Evolutionary conservation across 2,888 invertebrate genomes (phyloP).

Genomic region (Dusona sp.): DNA sequence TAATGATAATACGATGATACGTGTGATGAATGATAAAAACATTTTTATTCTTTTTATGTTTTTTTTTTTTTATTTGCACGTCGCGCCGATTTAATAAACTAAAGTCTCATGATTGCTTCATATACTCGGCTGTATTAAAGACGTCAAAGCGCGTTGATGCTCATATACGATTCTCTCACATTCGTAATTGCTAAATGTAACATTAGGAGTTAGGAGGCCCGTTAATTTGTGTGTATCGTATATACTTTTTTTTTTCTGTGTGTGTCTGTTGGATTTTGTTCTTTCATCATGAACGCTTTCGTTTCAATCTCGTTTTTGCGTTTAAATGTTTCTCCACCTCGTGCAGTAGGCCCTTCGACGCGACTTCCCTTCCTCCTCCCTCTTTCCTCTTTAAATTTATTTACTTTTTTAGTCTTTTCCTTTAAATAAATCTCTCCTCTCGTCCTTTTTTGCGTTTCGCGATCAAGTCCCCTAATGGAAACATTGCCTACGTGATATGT

Average conservation of each 20-base stretch:
- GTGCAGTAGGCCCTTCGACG: constrained; percentile 64
- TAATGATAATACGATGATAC: constrained; percentile 64
- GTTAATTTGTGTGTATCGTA: constrained; percentile 57
- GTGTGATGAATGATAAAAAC: constrained; percentile 62
- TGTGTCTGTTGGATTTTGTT: constrained; percentile 24
- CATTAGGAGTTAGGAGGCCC: constrained; percentile 74
- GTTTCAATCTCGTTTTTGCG: constrained; percentile 56
- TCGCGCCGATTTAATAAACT: constrained; percentile 54
- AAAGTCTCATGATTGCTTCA: constrained; percentile 63
- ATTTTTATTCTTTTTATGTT: background rate
- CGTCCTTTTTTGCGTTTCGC: constrained; percentile 48
- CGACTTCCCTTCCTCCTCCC: constrained; percentile 16
- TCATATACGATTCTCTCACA: constrained; percentile 64
- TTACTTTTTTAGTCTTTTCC: constrained; percentile 21
- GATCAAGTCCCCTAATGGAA: constrained; percentile 61
- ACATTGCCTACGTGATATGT: constrained; percentile 78
- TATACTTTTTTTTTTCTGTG: background rate
- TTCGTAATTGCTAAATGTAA: constrained; percentile 62
- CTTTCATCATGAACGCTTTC: background rate
- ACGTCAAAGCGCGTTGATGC: constrained; percentile 73
- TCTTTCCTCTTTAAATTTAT: constrained; percentile 11
- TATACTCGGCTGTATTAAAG: constrained; percentile 60
- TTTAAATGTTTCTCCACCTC: constrained; percentile 64
- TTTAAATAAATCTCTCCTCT: constrained; percentile 52
- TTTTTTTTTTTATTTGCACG: constrained; percentile 9